Percentiles rank a stretch among this genome's conserved stretches.
These are phyloP conservation scores for Macrophya annulata DNA, from an alignment of 2,888 invertebrate genomes.

Conservation along the genomic window DNA sequence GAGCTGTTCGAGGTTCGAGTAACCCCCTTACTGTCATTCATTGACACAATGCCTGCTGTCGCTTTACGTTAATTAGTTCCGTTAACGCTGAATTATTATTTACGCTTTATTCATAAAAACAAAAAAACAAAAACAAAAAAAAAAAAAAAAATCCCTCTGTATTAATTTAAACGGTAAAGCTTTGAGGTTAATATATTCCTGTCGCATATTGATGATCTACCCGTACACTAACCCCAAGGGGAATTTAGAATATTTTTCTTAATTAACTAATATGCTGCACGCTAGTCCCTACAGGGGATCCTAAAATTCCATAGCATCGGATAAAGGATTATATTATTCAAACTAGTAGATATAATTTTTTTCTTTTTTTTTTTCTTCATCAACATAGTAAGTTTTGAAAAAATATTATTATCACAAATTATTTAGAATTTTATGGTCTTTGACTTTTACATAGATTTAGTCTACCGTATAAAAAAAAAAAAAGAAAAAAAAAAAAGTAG, in stretches of 20 bases:
- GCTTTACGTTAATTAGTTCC: constrained; percentile 29
- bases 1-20: constrained; percentile 6
- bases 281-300: neutral
- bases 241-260: constrained; percentile 1
- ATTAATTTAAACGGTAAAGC: neutral
- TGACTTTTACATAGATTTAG: too few species aligned
- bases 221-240: neutral
- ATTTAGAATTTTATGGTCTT: too few species aligned
- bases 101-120: neutral
- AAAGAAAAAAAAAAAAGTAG: too few species aligned
- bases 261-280: constrained; percentile 15
- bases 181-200: neutral
- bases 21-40: constrained; percentile 39
- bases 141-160: neutral
- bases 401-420: too few species aligned
- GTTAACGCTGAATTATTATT: neutral
- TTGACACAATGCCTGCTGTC: constrained; percentile 38
- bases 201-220: neutral
- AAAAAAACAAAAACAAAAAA: neutral
- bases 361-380: too few species aligned
- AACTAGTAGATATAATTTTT: neutral
- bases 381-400: too few species aligned
- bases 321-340: neutral
- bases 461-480: too few species aligned
- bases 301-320: neutral